Conservation (phyloP, 2,113 vertebrate genomes). For the Heterochromis multidens region DNA sequence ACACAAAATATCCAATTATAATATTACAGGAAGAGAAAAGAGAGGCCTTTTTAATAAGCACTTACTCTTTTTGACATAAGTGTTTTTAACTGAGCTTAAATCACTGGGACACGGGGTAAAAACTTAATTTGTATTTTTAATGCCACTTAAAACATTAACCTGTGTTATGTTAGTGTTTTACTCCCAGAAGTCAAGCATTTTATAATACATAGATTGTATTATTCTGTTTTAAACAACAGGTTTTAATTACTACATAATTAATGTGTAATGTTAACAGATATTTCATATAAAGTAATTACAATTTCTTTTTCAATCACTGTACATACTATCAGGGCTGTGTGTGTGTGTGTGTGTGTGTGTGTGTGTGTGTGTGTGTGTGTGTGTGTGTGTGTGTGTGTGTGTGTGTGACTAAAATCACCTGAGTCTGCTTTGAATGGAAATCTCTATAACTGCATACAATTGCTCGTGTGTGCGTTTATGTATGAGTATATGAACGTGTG, state of each 20-base stretch:
- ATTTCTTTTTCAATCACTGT: neutral
- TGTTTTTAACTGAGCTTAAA: neutral
- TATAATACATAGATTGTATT: neutral
- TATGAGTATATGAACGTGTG: neutral
- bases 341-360: too few species aligned
- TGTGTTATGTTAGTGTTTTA: neutral
- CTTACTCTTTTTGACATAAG: neutral
- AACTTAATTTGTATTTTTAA: neutral
- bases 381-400: neutral
- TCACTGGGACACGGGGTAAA: neutral
- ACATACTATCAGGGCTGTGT: neutral
- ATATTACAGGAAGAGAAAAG: neutral
- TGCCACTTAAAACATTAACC: neutral
- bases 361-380: too few species aligned
- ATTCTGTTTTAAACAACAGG: neutral
- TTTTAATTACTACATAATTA: neutral
- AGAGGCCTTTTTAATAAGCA: neutral
- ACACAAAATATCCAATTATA: neutral
- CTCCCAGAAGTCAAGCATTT: neutral
- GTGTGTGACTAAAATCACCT: neutral
- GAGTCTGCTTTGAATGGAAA: slow-evolving; percentile 25
- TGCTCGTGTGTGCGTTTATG: neutral
- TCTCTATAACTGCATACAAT: slow-evolving; percentile 33
- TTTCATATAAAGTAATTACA: neutral
- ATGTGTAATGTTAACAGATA: neutral